phyloP scores from a whole-genome alignment of 2,888 invertebrate species.

The Drosophila nigricruria region DNA sequence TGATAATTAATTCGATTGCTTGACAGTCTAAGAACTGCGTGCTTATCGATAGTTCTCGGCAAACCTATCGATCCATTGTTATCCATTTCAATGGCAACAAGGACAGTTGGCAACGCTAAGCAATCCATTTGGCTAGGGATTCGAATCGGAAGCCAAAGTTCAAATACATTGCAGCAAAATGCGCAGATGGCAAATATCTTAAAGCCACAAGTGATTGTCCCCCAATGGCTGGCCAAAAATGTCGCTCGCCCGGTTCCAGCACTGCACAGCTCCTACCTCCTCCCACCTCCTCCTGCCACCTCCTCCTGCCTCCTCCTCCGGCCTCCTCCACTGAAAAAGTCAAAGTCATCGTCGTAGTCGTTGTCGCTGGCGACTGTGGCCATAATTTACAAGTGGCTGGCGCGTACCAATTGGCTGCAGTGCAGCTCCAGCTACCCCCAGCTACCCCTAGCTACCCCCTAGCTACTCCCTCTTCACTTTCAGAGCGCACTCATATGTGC shows the following conservation, averaged over 20 bases:
- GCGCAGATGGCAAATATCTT: conserved; percentile 37
- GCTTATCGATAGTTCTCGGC: neutral
- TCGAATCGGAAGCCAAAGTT: conserved; percentile 18
- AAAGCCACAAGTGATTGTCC: conserved; percentile 42
- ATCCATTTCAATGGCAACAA: neutral
- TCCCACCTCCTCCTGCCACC: neutral
- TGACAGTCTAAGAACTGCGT: neutral
- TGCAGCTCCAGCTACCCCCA: conserved; percentile 11
- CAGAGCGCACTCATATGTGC: conserved; percentile 19
- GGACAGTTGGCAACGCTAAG: conserved; percentile 2
- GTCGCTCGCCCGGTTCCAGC: conserved; percentile 13
- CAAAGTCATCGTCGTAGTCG: conserved; percentile 22
- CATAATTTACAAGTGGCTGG: conserved; percentile 70
- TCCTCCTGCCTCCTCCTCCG: neutral
- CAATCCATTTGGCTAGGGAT: neutral
- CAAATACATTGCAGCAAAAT: conserved; percentile 30
- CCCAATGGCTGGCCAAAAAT: conserved; percentile 30
- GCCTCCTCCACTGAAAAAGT: conserved; percentile 14
- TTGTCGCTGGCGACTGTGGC: conserved; percentile 54
- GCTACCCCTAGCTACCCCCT: neutral
- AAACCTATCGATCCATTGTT: neutral
- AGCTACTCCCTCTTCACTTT: neutral
- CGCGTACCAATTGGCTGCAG: conserved; percentile 69
- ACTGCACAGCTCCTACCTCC: conserved; percentile 1
- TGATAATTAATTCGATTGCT: neutral